A percentile compares a stretch with the other conserved stretches of the same genome.
Evolutionary conservation across 2,113 vertebrate species (phyloP).

Genomic region (Oryzias woworae): DNA sequence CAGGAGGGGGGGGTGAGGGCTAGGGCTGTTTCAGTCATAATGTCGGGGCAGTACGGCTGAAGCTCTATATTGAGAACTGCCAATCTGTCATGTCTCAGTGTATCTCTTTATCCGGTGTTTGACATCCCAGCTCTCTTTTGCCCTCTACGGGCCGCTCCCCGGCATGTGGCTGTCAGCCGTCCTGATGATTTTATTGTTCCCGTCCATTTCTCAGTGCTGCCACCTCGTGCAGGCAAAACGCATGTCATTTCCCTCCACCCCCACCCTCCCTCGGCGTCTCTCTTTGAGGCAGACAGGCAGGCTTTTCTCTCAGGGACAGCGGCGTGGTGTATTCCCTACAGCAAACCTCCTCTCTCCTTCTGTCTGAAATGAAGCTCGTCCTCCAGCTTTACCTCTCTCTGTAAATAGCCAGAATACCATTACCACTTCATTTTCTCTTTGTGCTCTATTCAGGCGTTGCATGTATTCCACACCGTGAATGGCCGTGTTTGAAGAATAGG

Average conservation of each 20-base stretch:
- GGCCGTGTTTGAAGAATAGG: constrained; percentile 66
- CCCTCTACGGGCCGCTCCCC: constrained; percentile 62
- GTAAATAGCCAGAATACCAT: constrained; percentile 73
- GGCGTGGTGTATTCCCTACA: constrained; percentile 41
- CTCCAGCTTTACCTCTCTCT: constrained; percentile 37
- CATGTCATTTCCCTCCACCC: constrained; percentile 34
- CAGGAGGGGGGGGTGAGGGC: constrained; percentile 30
- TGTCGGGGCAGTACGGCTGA: constrained; percentile 49
- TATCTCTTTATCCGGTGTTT: constrained; percentile 70
- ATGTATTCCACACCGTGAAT: constrained; percentile 62
- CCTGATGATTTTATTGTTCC: constrained; percentile 68
- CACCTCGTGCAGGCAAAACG: constrained; percentile 67
- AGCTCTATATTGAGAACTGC: constrained; percentile 74
- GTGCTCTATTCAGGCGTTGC: constrained; percentile 67
- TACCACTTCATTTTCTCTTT: constrained; percentile 67
- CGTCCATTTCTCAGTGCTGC: constrained; percentile 44
- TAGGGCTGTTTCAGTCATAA: constrained; percentile 46
- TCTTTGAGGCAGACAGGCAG: constrained; percentile 45
- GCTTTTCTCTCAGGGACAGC: constrained; percentile 49
- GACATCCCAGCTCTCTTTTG: constrained; percentile 66
- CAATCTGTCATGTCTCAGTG: constrained; percentile 69
- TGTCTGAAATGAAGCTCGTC: constrained; percentile 50
- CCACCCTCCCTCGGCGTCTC: constrained; percentile 41
- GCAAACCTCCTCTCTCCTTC: constrained; percentile 30
- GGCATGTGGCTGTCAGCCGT: constrained; percentile 57